Conservation (phyloP, 2,113 vertebrate species). For the Murina feae region DNA sequence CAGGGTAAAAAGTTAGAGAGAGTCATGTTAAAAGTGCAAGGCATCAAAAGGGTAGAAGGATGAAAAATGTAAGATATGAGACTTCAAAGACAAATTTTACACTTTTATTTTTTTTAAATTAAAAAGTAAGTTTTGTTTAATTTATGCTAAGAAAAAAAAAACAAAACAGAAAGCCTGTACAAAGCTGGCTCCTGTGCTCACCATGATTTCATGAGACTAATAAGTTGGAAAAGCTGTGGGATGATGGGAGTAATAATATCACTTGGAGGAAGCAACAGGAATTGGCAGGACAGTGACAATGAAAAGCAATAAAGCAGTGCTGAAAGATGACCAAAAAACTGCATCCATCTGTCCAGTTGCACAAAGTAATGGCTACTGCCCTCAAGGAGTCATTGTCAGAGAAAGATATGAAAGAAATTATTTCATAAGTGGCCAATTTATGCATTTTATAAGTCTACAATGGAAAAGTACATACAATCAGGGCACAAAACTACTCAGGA, state of each 20-base stretch:
- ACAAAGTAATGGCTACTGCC: background rate
- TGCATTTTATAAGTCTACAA: background rate
- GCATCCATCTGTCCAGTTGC: background rate
- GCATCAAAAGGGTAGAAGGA: background rate
- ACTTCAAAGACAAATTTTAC: background rate
- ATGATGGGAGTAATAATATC: background rate
- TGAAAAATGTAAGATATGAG: background rate
- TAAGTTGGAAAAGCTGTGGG: background rate
- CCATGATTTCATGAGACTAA: background rate
- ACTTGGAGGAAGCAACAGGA: background rate
- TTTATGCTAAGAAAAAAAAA: background rate
- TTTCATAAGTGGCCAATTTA: background rate
- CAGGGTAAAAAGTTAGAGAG: background rate
- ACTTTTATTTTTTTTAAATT: background rate
- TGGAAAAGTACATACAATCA: background rate
- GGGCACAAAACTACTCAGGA: background rate
- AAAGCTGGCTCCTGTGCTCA: background rate
- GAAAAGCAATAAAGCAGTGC: background rate
- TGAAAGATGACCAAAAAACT: background rate
- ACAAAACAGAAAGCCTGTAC: background rate
- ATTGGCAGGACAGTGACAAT: background rate
- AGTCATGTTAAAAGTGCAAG: background rate
- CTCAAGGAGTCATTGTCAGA: background rate
- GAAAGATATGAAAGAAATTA: background rate
- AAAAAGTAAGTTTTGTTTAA: background rate